A percentile compares a stretch with the other conserved stretches of the same genome.
phyloP scores from a whole-genome alignment of 2,888 invertebrate species.

The Apotomis capreana region DNA sequence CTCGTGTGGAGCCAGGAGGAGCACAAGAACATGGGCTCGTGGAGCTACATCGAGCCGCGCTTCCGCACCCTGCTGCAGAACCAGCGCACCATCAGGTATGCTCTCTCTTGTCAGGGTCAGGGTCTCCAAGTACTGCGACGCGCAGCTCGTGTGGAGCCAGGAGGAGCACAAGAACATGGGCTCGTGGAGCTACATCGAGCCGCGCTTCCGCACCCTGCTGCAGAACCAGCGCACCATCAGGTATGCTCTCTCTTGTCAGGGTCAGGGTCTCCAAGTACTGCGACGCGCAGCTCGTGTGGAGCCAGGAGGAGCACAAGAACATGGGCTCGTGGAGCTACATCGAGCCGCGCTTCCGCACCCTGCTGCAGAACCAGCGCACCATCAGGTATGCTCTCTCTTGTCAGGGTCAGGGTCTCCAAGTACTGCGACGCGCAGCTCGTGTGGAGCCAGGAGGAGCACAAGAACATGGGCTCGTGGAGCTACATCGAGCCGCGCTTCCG shows the following conservation, averaged over 20 bases:
- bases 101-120: no score
- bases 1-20: constrained; percentile 96
- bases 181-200: constrained; percentile 94
- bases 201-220: constrained; percentile 92
- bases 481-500: constrained; percentile 95
- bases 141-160: constrained; percentile 93
- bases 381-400: constrained; percentile 68
- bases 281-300: constrained; percentile 92
- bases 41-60: constrained; percentile 95
- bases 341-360: constrained; percentile 92
- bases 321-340: constrained; percentile 95
- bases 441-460: constrained; percentile 98
- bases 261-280: constrained; percentile 93
- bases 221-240: constrained; percentile 84
- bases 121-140: constrained; percentile 93
- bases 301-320: constrained; percentile 98
- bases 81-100: constrained; percentile 77
- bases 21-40: constrained; percentile 96
- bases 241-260: constrained; percentile 57
- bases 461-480: constrained; percentile 95
- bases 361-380: constrained; percentile 86
- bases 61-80: constrained; percentile 92
- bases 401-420: no score
- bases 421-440: constrained; percentile 92
- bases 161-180: constrained; percentile 98